Conservation (phyloP, 1,140 invertebrate genomes). For the Euwallacea similis region DNA sequence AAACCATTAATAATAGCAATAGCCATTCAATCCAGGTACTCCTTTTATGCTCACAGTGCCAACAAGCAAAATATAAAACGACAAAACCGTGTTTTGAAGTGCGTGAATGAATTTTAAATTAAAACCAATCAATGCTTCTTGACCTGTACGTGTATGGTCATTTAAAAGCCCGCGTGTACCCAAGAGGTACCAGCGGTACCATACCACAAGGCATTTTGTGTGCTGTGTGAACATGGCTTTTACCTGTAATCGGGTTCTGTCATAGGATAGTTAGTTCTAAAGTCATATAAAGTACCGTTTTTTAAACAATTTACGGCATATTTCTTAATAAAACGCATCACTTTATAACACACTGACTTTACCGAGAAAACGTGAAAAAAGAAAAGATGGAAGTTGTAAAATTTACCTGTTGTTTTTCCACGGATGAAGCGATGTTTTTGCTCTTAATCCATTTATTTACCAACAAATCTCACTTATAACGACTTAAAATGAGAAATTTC, state of each 20-base stretch:
- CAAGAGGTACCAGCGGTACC: neutral
- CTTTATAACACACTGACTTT: neutral
- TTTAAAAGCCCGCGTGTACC: conserved; percentile 41
- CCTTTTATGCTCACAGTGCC: too few species aligned
- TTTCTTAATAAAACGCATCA: neutral
- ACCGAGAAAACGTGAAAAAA: too few species aligned
- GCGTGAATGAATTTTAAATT: conserved; percentile 31
- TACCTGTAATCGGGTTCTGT: conserved; percentile 38
- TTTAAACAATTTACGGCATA: conserved; percentile 4
- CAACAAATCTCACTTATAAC: conserved; percentile 21
- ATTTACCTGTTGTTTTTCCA: conserved; percentile 42
- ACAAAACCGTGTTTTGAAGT: neutral
- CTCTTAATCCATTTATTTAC: conserved; percentile 40
- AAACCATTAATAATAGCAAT: too few species aligned
- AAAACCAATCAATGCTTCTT: neutral
- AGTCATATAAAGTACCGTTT: conserved; percentile 18
- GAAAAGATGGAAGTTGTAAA: too few species aligned
- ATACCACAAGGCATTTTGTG: conserved; percentile 3
- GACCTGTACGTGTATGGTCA: conserved; percentile 27
- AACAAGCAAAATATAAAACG: too few species aligned
- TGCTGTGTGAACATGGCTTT: conserved; percentile 40
- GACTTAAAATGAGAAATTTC: too few species aligned
- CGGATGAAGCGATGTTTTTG: conserved; percentile 35
- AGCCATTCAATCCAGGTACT: too few species aligned
- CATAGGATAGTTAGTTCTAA: conserved; percentile 16